Evolutionary conservation across 2,797 vertebrate genomes (phyloP).

Genomic region (Acipenser transmontanus): DNA sequence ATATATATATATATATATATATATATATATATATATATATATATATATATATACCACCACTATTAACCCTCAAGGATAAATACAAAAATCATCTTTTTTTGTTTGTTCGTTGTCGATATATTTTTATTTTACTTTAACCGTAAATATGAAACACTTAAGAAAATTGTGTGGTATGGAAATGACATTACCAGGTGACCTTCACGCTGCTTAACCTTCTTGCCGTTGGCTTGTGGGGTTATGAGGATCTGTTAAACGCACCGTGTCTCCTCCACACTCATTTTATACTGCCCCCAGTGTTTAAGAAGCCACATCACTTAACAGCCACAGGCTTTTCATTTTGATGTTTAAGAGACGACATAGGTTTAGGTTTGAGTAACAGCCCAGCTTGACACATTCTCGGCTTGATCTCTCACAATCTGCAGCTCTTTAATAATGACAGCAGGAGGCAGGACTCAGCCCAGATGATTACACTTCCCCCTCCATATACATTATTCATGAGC

Average conservation of each 20-base stretch:
- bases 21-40: too few species aligned
- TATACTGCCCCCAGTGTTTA: neutral
- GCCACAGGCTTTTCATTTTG: constrained; percentile 60
- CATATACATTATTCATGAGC: neutral
- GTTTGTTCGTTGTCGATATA: too few species aligned
- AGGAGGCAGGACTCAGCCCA: constrained; percentile 49
- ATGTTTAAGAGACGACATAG: constrained; percentile 62
- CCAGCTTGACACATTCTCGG: constrained; percentile 63
- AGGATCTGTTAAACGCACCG: neutral
- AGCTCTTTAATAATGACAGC: constrained; percentile 60
- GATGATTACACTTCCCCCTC: neutral
- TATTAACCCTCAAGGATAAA: too few species aligned
- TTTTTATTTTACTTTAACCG: too few species aligned
- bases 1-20: too few species aligned
- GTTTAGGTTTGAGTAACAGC: constrained; percentile 53
- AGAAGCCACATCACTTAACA: neutral
- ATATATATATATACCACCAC: too few species aligned
- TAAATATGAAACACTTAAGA: too few species aligned
- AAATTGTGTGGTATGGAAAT: too few species aligned
- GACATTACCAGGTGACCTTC: neutral
- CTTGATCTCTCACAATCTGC: constrained; percentile 56
- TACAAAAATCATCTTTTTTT: too few species aligned
- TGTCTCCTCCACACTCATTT: neutral
- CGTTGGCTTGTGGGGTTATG: neutral
- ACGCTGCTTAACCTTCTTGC: neutral